Evolutionary conservation across 2,888 invertebrate genomes (phyloP).

Genomic region (Sarcophaga variegata): DNA sequence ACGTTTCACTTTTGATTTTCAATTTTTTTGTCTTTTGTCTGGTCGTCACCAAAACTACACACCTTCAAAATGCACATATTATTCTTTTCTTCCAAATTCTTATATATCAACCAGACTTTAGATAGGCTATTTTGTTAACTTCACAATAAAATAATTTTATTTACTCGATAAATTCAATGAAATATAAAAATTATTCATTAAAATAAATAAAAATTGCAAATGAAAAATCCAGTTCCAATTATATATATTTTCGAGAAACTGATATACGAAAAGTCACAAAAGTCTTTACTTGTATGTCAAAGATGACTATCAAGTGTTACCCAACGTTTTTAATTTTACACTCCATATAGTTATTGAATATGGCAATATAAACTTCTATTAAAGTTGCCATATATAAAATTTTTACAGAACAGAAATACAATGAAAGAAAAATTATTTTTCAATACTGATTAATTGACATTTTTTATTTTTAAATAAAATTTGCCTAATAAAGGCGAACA

Average conservation of each 20-base stretch:
- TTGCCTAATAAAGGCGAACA: no score
- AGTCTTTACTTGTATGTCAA: slow-evolving; percentile 58
- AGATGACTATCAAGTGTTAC: slow-evolving; percentile 18
- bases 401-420: neutral
- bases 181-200: slow-evolving; percentile 59
- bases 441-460: no score
- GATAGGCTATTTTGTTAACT: slow-evolving; percentile 45
- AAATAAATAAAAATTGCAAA: slow-evolving; percentile 65
- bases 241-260: slow-evolving; percentile 61
- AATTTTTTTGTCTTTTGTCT: slow-evolving; percentile 61
- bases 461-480: no score
- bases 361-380: slow-evolving; percentile 16
- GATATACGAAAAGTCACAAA: slow-evolving; percentile 64
- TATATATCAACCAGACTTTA: slow-evolving; percentile 51
- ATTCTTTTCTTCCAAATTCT: slow-evolving; percentile 74
- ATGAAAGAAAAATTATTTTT: neutral
- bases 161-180: slow-evolving; percentile 45
- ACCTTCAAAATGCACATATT: slow-evolving; percentile 81
- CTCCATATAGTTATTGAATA: neutral
- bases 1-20: slow-evolving; percentile 68
- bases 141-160: slow-evolving; percentile 56
- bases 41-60: slow-evolving; percentile 69
- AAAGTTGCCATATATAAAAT: neutral
- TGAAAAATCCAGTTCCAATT: slow-evolving; percentile 59
- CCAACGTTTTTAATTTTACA: neutral